Base-by-base conservation (phyloP, 2,113 vertebrate species). In the Ailurus styani region DNA sequence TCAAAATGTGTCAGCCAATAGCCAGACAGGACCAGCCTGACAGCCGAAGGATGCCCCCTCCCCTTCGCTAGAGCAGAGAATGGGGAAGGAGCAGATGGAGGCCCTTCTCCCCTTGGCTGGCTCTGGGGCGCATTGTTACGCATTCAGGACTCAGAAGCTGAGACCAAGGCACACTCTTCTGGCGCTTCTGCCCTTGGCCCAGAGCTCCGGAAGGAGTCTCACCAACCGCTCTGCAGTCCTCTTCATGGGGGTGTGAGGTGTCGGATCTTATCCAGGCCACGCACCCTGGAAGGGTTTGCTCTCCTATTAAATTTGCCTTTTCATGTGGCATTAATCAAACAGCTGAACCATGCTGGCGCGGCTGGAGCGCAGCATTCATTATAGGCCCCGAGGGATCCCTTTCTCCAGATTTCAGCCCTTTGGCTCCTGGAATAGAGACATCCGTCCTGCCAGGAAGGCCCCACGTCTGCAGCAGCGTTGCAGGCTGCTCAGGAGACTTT, bases 1-100 rank as follows among this genome's bases (percentile, higher is more conserved):
- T 95, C 95, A 94, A 97, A 97, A 97, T 77, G 82, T 97, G 95
- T 97, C 95, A 97, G 91, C 96, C 97, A 98, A 96, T 97, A 83
- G 81, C 55, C 1, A 5, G 82, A 55, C 88, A 70, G 95, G 82
- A 68, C 66, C 4, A 6, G 87, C 81, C 94, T 66, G 20, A 57
- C 95, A 93, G 96, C 96, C 90, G 96, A 95, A 70, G 66, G 66
- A 34, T 3, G 31, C 87, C 86, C 91, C 82, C 8, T 37, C 55
- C 95, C 85, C 70, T 52, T 40, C 0, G 0, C 42, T 62, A 64
- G 60, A 92, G 70, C 83, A 17, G 79, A 78, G 87, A 87, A 88
- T 45, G 20, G 68, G 79, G 68, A n/a, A 94, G 94, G 54, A 86
- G 66, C 96, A 97, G 95, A 96, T 91, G 97, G 96, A 96, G 93